phyloP scores from a whole-genome alignment of 2,797 vertebrate species.

The Tapera naevia region DNA sequence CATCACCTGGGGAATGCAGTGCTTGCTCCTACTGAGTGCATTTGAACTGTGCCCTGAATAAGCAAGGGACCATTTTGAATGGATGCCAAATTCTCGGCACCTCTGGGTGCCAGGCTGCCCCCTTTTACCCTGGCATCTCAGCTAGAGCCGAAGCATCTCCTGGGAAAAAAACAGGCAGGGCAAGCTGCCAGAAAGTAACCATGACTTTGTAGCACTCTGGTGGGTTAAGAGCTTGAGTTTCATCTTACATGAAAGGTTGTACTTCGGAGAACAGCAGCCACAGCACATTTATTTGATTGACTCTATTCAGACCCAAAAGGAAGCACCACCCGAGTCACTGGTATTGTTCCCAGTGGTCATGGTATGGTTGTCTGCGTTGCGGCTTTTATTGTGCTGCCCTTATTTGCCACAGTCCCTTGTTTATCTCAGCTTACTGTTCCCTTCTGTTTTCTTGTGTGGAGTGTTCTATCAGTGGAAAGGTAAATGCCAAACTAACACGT shows the following conservation, averaged over 20 bases:
- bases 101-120: background rate
- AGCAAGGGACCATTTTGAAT: background rate
- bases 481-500: background rate
- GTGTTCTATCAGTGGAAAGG: background rate
- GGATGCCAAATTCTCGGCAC: rapidly evolving
- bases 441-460: background rate
- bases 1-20: background rate
- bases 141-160: background rate
- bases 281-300: background rate
- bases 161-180: background rate
- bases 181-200: background rate
- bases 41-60: background rate
- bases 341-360: background rate
- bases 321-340: background rate
- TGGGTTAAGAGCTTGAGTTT: background rate
- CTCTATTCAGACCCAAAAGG: background rate
- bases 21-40: background rate
- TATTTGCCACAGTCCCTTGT: background rate
- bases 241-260: background rate
- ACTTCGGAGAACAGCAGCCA: background rate
- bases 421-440: background rate
- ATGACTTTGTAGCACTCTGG: background rate
- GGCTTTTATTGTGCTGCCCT: background rate
- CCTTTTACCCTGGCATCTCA: rapidly evolving
- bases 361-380: background rate